Evolutionary conservation across 1,140 invertebrate species (phyloP).

Genomic region (Drosophila mayri): DNA sequence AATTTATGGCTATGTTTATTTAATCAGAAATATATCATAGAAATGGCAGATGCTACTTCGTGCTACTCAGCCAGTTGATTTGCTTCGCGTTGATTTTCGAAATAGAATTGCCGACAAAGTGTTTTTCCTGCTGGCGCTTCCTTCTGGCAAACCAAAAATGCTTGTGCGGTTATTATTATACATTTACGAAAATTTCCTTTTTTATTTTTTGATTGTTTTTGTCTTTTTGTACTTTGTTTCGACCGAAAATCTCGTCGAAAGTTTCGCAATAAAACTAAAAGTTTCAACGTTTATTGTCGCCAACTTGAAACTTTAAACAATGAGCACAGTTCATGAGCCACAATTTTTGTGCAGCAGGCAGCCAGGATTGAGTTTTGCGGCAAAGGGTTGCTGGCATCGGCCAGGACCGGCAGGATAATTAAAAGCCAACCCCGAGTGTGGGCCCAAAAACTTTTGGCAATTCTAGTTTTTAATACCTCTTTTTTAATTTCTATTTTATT

Average conservation of each 20-base stretch:
- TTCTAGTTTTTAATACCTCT: slow-evolving; percentile 47
- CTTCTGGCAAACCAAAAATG: slow-evolving; percentile 40
- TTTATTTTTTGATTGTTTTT: slow-evolving; percentile 13
- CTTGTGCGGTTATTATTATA: slow-evolving; percentile 79
- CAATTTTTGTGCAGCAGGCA: slow-evolving; percentile 52
- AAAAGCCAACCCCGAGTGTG: slow-evolving; percentile 64
- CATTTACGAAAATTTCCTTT: slow-evolving; percentile 61
- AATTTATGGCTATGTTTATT: no score
- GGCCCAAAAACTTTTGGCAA: slow-evolving; percentile 58
- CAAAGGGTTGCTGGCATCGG: slow-evolving; percentile 53
- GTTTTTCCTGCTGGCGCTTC: slow-evolving; percentile 39
- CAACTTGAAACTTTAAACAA: slow-evolving; percentile 83
- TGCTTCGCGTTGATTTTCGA: slow-evolving; percentile 57
- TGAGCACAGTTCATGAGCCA: slow-evolving; percentile 80
- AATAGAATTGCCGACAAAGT: slow-evolving; percentile 58
- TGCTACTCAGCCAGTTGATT: slow-evolving; percentile 22
- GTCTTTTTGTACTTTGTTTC: slow-evolving; percentile 61
- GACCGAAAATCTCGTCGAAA: slow-evolving; percentile 78
- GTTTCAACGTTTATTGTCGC: slow-evolving; percentile 82
- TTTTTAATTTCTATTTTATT: slow-evolving; percentile 2
- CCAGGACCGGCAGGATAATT: slow-evolving; percentile 58
- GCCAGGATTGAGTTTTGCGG: slow-evolving; percentile 34
- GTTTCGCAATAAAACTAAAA: slow-evolving; percentile 83
- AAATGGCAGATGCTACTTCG: slow-evolving; percentile 1
- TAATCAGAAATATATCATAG: neutral